phyloP scores from a whole-genome alignment of 1,140 invertebrate species.

The Drosophila navojoa region DNA sequence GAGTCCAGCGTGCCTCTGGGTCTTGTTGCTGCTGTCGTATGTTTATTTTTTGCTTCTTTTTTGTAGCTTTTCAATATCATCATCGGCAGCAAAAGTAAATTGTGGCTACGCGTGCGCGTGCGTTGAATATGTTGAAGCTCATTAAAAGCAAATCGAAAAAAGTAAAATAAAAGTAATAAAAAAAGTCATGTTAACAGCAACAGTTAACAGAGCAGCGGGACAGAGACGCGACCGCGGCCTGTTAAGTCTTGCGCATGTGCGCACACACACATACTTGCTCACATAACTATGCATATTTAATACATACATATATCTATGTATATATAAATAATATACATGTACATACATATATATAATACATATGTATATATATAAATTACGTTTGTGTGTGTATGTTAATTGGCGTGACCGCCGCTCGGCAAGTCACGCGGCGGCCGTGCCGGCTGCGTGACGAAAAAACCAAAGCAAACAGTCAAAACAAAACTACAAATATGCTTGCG shows the following conservation, averaged over 20 bases:
- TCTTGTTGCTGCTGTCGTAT: background rate
- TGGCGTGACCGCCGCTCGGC: slow-evolving; percentile 43
- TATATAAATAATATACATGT: background rate
- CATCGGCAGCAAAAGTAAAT: slow-evolving; percentile 60
- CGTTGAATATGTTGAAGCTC: slow-evolving; percentile 47
- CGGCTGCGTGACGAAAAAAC: slow-evolving; percentile 53
- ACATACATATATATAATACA: background rate
- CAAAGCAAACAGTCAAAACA: slow-evolving; percentile 55
- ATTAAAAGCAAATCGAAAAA: slow-evolving; percentile 10
- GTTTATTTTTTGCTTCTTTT: slow-evolving; percentile 9
- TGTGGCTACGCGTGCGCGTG: slow-evolving; percentile 76
- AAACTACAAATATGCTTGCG: slow-evolving; percentile 38
- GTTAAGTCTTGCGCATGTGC: slow-evolving; percentile 15
- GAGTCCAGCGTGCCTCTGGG: slow-evolving; percentile 8
- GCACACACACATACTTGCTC: slow-evolving; percentile 18
- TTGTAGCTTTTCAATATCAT: slow-evolving; percentile 61
- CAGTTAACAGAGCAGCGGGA: slow-evolving; percentile 46
- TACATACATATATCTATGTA: background rate
- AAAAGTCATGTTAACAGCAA: slow-evolving; percentile 9
- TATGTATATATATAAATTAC: slow-evolving; percentile 21
- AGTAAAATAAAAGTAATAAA: background rate
- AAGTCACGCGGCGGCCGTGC: slow-evolving; percentile 54
- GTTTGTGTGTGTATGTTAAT: slow-evolving; percentile 46
- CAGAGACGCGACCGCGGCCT: slow-evolving; percentile 4
- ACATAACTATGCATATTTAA: slow-evolving; percentile 5